Percentiles rank a stretch among this genome's conserved stretches.
Conservation (phyloP, 2,797 vertebrate species). For the Malurus leucopterus region DNA sequence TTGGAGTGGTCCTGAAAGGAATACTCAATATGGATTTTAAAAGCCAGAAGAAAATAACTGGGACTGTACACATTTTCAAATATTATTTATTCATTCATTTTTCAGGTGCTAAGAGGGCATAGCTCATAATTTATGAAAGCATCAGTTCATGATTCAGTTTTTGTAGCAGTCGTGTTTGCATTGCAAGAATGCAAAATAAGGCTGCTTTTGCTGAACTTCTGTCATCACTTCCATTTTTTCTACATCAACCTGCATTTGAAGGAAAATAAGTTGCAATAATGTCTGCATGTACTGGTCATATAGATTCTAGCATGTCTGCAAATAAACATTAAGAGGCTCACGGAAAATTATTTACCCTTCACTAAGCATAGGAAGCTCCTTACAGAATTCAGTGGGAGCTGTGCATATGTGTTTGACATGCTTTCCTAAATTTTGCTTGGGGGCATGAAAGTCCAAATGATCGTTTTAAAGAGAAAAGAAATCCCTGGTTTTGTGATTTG, state of each 20-base stretch:
- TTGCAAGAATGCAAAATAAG: constrained; percentile 15
- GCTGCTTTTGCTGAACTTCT: not conserved
- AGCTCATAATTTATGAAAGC: not conserved
- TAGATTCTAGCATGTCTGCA: not conserved
- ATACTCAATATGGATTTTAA: not conserved
- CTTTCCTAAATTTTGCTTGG: not conserved
- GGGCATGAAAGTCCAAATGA: not conserved
- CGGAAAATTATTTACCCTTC: not conserved
- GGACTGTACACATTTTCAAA: not conserved
- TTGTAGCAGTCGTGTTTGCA: not conserved
- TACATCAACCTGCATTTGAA: not conserved
- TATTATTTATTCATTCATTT: constrained; percentile 5
- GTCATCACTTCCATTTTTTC: not conserved
- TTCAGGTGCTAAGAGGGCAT: not conserved
- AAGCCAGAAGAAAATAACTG: not conserved
- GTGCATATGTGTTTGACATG: not conserved
- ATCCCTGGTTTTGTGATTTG: not conserved
- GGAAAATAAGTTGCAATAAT: not conserved
- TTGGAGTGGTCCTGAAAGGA: not conserved
- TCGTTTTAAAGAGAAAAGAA: not conserved
- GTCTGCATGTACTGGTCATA: not conserved
- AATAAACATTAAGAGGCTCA: not conserved
- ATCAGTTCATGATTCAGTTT: not conserved
- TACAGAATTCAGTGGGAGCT: not conserved
- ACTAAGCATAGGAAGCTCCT: not conserved